Conservation (phyloP, 53 echinoderm and acorn worm genomes). For the Zoroaster sp. region DNA sequence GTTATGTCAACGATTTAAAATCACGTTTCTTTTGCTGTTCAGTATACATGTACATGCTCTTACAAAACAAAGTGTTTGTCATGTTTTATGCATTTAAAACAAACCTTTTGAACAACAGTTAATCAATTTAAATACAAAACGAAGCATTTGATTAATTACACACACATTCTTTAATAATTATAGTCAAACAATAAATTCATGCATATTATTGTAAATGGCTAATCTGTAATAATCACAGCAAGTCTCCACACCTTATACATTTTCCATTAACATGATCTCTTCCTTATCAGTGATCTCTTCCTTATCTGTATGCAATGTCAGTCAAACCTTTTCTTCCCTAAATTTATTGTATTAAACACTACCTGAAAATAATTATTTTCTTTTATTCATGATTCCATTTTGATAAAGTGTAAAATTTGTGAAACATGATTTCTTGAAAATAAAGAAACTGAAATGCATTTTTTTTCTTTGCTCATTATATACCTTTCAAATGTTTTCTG, state of each 20-base stretch:
- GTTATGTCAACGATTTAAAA: no score
- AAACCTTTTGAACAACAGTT: no score
- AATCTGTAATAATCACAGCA: not conserved
- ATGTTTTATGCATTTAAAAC: no score
- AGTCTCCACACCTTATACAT: not conserved
- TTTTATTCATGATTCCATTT: not conserved
- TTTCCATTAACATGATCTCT: not conserved
- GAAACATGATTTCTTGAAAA: not conserved
- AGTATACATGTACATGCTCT: no score
- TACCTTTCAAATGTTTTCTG: no score
- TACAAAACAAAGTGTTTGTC: no score
- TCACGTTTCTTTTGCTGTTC: no score
- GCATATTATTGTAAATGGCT: not conserved
- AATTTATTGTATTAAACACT: not conserved
- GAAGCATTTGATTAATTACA: not conserved
- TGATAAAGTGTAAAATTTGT: not conserved
- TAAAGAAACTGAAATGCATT: no score
- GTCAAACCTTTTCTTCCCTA: not conserved
- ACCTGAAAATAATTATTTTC: not conserved
- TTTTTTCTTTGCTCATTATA: no score
- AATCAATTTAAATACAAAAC: no score
- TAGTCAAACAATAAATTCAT: conserved; percentile 10
- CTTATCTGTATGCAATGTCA: not conserved
- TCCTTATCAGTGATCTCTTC: not conserved
- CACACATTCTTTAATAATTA: conserved; percentile 39